Base-by-base conservation (phyloP, 2,797 vertebrate genomes). In the Myripristis jacobus region DNA sequence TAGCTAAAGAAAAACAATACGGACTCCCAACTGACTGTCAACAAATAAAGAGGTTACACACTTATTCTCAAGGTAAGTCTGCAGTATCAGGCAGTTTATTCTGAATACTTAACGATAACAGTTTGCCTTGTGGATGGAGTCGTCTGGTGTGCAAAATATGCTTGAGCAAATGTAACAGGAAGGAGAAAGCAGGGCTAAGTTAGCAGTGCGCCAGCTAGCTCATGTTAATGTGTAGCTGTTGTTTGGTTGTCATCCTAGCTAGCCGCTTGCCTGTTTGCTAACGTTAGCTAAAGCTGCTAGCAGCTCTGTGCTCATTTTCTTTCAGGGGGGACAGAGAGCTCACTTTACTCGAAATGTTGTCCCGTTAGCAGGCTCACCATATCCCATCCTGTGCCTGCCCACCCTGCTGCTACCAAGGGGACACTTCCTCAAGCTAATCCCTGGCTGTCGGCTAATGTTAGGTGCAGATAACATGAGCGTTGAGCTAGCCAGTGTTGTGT, bases 31-130 rank as follows among this genome's bases (percentile, higher is more conserved):
- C 75, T 83, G 77, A 84, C 77, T 84, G 85, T 86, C 66, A 58
- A 84, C 76, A 90, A 90, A 91, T 83, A 85, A 88, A n/a, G n/a
- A n/a, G 87, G 85, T 87, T 87, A 84, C 70, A 87, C 73, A 83
- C 19, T 77, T 76, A 68, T 62, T 56, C 34, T 21, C 70, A 41
- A 90, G 87, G 85, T 90, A 89, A 70, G 82, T 36, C 2, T 16
- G 15, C 41, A 76, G 55, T 66, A 53, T 21, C 63, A 72, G 70
- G 10, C 44, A 38, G 36, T 70, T 65, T 67, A 70, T 78, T 80
- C n/a, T 82, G 36, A 66, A 70, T 54, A 29, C 53, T 79, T 47
- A 54, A 59, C 22, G 2, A 43, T 5, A 50, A 24, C 41, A 12
- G 19, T 65, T 41, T 59, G 2, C 18, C 2, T 74, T 21, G 18